Conservation (phyloP, 2,888 invertebrate species). For the Patella depressa region DNA sequence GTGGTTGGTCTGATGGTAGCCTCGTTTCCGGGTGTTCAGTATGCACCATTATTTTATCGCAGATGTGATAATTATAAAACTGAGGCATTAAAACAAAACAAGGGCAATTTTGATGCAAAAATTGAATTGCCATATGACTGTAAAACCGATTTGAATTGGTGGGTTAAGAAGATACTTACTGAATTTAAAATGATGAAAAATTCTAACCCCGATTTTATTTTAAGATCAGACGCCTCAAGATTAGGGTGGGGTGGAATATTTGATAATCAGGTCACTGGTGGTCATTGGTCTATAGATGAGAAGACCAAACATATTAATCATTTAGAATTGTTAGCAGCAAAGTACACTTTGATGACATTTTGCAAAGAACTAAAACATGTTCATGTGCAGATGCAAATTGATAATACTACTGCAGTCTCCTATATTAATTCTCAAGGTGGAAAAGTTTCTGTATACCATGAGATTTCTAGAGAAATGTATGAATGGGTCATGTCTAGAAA, state of each 20-base stretch:
- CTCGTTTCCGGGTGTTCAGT: neutral
- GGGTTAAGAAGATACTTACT: slow-evolving; percentile 8
- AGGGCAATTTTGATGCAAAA: neutral
- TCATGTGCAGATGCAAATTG: slow-evolving; percentile 14
- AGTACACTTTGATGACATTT: slow-evolving; percentile 18
- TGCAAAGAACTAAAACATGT: neutral
- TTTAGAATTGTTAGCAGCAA: slow-evolving; percentile 18
- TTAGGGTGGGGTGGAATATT: slow-evolving; percentile 9
- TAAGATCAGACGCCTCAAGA: slow-evolving; percentile 23
- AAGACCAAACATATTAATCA: slow-evolving; percentile 18
- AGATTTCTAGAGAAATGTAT: slow-evolving; percentile 16
- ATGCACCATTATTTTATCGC: slow-evolving; percentile 4
- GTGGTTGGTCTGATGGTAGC: neutral
- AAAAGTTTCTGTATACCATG: slow-evolving; percentile 16
- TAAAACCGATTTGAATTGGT: slow-evolving; percentile 11
- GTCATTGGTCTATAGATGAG: slow-evolving; percentile 20
- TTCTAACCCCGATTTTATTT: slow-evolving; percentile 12
- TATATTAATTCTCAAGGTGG: slow-evolving; percentile 26
- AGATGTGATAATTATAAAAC: slow-evolving; percentile 1
- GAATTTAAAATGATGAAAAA: neutral
- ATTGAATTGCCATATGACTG: neutral
- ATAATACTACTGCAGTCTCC: slow-evolving; percentile 21
- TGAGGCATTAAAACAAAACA: neutral
- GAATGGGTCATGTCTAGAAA: slow-evolving; percentile 17
- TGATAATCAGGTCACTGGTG: slow-evolving; percentile 12